Evolutionary conservation across 2,888 invertebrate species (phyloP).

Genomic region (Drosophila mimetica): DNA sequence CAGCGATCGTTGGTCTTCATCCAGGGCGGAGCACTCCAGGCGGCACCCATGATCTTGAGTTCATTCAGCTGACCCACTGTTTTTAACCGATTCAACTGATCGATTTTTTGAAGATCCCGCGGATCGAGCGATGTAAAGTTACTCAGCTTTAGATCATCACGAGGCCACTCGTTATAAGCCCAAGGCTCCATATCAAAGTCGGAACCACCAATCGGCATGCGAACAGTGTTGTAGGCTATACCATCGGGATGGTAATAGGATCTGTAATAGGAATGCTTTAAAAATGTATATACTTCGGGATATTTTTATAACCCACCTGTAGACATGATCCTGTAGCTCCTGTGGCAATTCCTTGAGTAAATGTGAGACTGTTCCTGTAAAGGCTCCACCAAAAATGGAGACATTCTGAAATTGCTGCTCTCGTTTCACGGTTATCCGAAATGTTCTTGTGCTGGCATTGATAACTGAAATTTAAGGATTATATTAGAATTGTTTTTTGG

Average conservation of each 20-base stretch:
- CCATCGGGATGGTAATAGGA: slow-evolving; percentile 90
- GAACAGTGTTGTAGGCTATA: slow-evolving; percentile 90
- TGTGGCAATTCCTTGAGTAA: slow-evolving; percentile 71
- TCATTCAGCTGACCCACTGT: slow-evolving; percentile 56
- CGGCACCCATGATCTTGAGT: slow-evolving; percentile 82
- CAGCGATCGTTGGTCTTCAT: slow-evolving; percentile 88
- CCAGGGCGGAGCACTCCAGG: slow-evolving; percentile 90
- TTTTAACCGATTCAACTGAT: slow-evolving; percentile 79
- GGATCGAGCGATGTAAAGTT: slow-evolving; percentile 86
- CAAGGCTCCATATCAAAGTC: slow-evolving; percentile 94
- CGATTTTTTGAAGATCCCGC: slow-evolving; percentile 80
- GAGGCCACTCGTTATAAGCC: slow-evolving; percentile 89
- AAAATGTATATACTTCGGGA: background rate
- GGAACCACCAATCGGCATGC: slow-evolving; percentile 93
- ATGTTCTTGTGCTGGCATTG: slow-evolving; percentile 46
- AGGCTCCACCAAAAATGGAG: slow-evolving; percentile 94
- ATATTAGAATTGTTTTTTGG: background rate
- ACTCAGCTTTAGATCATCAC: slow-evolving; percentile 86
- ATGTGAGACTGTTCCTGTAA: slow-evolving; percentile 88
- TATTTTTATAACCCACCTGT: slow-evolving; percentile 61
- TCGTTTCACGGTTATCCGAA: slow-evolving; percentile 66
- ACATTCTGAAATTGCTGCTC: slow-evolving; percentile 87
- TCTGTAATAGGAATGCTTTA: slow-evolving; percentile 83
- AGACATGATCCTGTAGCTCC: slow-evolving; percentile 80
- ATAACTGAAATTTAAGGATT: slow-evolving; percentile 33